Percentiles rank a stretch among this genome's conserved stretches.
These are phyloP conservation scores for Sclerodermus sp. DNA, from an alignment of 2,888 invertebrate genomes.

Conservation along the genomic window DNA sequence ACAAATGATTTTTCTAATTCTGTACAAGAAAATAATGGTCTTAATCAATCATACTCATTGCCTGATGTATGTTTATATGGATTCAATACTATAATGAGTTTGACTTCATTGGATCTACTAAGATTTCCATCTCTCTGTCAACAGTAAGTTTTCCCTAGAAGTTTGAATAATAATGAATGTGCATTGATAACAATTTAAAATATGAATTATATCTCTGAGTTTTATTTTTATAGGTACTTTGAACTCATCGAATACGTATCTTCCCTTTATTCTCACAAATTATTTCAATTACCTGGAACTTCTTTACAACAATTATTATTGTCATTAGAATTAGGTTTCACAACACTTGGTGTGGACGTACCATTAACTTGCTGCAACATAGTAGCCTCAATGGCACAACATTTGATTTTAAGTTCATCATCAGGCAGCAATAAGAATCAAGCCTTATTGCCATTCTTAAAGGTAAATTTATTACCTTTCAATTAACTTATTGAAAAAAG, in stretches of 20 bases:
- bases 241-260: conserved; percentile 68
- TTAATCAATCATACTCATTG: conserved; percentile 39
- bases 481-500: neutral
- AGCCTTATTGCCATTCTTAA: conserved; percentile 59
- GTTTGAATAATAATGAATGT: neutral
- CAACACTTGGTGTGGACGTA: conserved; percentile 64
- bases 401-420: conserved; percentile 5
- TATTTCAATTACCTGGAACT: conserved; percentile 59
- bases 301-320: conserved; percentile 61
- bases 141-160: conserved; percentile 57
- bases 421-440: conserved; percentile 44
- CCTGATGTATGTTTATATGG: conserved; percentile 71
- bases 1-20: conserved; percentile 63
- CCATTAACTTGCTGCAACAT: conserved; percentile 65
- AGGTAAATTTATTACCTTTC: conserved; percentile 43
- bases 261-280: conserved; percentile 69
- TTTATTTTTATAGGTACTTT: conserved; percentile 52
- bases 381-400: conserved; percentile 36
- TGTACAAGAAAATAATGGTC: conserved; percentile 32
- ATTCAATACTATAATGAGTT: conserved; percentile 71
- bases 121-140: conserved; percentile 70
- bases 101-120: conserved; percentile 72
- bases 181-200: conserved; percentile 1
- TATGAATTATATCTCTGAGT: conserved; percentile 1
- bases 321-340: conserved; percentile 65